Conservation (phyloP, 2,797 vertebrate species). For the Sphaeramia orbicularis region DNA sequence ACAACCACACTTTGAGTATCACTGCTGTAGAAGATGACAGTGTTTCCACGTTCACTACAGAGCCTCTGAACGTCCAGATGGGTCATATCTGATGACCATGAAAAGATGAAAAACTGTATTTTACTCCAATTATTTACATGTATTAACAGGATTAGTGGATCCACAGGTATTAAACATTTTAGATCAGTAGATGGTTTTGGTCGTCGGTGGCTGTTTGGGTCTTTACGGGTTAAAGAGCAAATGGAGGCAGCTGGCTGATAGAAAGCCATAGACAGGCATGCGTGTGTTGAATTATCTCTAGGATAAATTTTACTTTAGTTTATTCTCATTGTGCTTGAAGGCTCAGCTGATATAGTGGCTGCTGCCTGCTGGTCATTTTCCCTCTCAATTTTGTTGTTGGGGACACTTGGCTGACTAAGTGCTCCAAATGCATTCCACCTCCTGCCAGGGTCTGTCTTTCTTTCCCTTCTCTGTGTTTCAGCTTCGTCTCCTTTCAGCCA, state of each 20-base stretch:
- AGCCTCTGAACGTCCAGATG: no score
- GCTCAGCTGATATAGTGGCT: conserved; percentile 16
- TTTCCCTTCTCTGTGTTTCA: conserved; percentile 2
- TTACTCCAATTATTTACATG: no score
- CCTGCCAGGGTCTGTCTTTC: conserved; percentile 60
- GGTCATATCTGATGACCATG: no score
- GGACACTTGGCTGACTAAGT: conserved; percentile 74
- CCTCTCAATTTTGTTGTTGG: conserved; percentile 59
- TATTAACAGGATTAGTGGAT: no score
- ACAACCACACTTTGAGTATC: no score
- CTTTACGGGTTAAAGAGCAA: background rate
- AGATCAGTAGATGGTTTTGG: no score
- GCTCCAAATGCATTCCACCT: conserved; percentile 75
- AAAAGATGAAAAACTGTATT: no score
- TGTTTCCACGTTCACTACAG: no score
- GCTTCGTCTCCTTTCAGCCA: conserved; percentile 17
- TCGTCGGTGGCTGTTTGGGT: no score
- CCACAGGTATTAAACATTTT: no score
- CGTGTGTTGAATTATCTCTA: conserved; percentile 47
- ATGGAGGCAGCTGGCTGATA: conserved; percentile 43
- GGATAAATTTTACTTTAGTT: conserved; percentile 54
- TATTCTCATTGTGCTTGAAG: conserved; percentile 48
- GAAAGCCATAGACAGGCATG: conserved; percentile 28
- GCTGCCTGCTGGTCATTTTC: conserved; percentile 68
- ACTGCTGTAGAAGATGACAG: no score